Percentiles rank a stretch among this genome's conserved stretches.
Conservation (phyloP, 2,797 vertebrate species). For the Champsocephalus esox region DNA sequence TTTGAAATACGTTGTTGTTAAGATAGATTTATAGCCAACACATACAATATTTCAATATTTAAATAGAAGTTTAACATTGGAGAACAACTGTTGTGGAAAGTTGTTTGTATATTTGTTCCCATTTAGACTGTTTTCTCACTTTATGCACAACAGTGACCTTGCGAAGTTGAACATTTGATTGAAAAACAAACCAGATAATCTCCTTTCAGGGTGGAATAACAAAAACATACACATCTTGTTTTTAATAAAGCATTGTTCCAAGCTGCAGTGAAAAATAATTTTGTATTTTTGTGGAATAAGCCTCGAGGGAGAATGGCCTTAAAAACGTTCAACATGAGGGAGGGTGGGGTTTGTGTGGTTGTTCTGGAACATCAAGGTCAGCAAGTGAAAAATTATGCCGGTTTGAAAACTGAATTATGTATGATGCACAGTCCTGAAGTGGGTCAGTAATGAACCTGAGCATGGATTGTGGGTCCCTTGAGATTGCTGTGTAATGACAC, state of each 20-base stretch:
- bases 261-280: conserved; percentile 3
- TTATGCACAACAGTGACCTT: background rate
- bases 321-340: conserved; percentile 11
- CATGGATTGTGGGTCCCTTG: conserved; percentile 18
- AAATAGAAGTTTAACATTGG: conserved; percentile 1
- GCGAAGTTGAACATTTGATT: background rate
- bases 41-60: background rate
- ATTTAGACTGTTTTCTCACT: background rate
- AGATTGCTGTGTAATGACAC: conserved; percentile 35
- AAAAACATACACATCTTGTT: background rate
- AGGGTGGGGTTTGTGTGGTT: conserved; percentile 35
- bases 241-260: conserved; percentile 2
- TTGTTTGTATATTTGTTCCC: background rate
- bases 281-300: conserved; percentile 22
- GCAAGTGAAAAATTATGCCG: conserved; percentile 43
- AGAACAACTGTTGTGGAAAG: background rate
- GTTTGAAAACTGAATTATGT: conserved; percentile 37
- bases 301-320: background rate
- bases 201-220: background rate
- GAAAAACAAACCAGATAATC: background rate
- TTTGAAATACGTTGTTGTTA: background rate
- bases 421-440: conserved; percentile 43
- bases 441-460: conserved; percentile 27
- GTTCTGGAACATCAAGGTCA: conserved; percentile 28
- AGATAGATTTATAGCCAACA: conserved; percentile 9